Percentiles rank a stretch among this genome's conserved stretches.
phyloP scores from a whole-genome alignment of 1,140 invertebrate species.

The Hyles euphorbiae region DNA sequence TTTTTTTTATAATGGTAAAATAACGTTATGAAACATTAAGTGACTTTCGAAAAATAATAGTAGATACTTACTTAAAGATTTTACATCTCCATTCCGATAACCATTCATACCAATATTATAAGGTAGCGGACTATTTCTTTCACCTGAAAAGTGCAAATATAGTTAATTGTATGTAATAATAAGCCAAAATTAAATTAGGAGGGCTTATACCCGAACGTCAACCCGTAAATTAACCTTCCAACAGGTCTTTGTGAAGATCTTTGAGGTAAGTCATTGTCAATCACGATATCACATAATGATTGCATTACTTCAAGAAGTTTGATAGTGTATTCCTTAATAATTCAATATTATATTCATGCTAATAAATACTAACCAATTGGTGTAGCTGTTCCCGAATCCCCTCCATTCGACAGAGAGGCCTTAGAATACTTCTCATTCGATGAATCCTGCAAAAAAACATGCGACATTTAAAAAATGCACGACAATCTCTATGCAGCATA shows the following conservation, averaged over 20 bases:
- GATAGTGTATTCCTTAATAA: background rate
- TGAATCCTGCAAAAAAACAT: conserved; percentile 39
- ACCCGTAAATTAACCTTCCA: no score
- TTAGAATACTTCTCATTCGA: conserved; percentile 32
- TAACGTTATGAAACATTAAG: background rate
- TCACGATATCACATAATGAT: no score
- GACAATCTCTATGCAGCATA: conserved; percentile 2
- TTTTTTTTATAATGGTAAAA: background rate
- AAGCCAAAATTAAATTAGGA: no score
- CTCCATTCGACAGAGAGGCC: conserved; percentile 22
- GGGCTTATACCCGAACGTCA: no score
- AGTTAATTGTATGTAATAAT: no score
- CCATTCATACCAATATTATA: conserved; percentile 27
- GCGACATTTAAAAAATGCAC: no score
- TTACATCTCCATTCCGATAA: conserved; percentile 54
- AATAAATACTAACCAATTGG: conserved; percentile 34
- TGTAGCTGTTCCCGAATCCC: conserved; percentile 40
- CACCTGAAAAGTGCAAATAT: conserved; percentile 26
- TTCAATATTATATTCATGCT: no score
- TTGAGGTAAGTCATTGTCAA: no score
- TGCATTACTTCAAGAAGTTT: background rate
- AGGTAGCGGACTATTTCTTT: conserved; percentile 30
- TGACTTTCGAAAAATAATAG: background rate
- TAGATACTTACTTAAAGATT: conserved; percentile 54
- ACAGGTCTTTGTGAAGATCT: no score